Conservation (phyloP, 2,888 invertebrate species). For the Leptogaster cylindrica region DNA sequence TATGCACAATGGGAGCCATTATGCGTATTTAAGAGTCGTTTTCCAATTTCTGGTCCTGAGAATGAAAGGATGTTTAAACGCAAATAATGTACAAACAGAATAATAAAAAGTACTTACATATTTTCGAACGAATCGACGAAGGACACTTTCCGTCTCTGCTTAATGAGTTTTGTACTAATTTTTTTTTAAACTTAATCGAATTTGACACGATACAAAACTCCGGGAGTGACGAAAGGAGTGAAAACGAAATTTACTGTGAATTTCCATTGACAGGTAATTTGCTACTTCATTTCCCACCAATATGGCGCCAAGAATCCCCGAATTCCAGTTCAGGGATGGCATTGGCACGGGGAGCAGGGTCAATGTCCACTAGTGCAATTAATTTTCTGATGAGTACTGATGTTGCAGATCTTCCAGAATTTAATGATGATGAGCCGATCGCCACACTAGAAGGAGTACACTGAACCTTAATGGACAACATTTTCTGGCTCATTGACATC, state of each 20-base stretch:
- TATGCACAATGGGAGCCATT: too few species aligned
- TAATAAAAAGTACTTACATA: too few species aligned
- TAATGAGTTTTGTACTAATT: slow-evolving; percentile 23
- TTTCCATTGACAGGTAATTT: slow-evolving; percentile 36
- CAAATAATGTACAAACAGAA: too few species aligned
- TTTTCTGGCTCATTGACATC: too few species aligned
- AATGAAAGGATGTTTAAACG: too few species aligned
- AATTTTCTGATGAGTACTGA: background rate
- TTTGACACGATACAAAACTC: background rate
- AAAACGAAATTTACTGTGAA: slow-evolving; percentile 7
- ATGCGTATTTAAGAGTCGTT: too few species aligned
- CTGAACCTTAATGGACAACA: background rate
- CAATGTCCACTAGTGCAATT: slow-evolving; percentile 28
- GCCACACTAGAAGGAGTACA: background rate
- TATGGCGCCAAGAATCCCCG: slow-evolving; percentile 16
- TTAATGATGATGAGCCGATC: background rate
- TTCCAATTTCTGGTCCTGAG: too few species aligned
- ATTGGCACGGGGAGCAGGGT: slow-evolving; percentile 1
- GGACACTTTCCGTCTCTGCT: slow-evolving; percentile 14
- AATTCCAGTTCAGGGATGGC: slow-evolving; percentile 7
- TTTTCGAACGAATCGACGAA: too few species aligned
- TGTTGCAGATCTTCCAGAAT: background rate
- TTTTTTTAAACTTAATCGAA: slow-evolving; percentile 4
- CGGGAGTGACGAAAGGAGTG: background rate
- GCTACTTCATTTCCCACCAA: slow-evolving; percentile 23